Percentiles rank a stretch among this genome's conserved stretches.
phyloP scores from a whole-genome alignment of 2,113 vertebrate species.

The Acanthisitta chloris region DNA sequence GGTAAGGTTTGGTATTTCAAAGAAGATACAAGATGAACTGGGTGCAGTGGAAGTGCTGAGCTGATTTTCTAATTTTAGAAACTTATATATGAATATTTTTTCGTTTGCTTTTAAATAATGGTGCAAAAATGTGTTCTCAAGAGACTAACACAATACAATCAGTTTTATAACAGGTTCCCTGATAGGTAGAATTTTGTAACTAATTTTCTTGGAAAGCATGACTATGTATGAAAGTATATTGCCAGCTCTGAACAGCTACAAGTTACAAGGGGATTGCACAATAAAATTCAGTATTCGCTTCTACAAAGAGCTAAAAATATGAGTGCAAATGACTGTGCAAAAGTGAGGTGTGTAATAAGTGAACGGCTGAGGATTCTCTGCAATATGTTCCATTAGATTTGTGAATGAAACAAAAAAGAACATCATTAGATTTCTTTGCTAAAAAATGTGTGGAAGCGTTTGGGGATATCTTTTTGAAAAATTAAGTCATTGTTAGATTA shows the following conservation, averaged over 20 bases:
- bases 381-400: background rate
- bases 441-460: background rate
- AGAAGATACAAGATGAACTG: background rate
- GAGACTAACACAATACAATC: background rate
- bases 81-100: background rate
- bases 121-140: background rate
- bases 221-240: background rate
- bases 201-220: background rate
- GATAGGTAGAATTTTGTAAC: background rate
- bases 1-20: background rate
- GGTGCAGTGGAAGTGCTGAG: background rate
- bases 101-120: background rate
- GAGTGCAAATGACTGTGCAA: background rate
- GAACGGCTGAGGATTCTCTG: background rate
- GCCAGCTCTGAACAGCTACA: background rate
- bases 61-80: slow-evolving; percentile 16
- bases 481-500: slow-evolving; percentile 5
- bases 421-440: background rate
- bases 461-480: background rate
- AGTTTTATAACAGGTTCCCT: background rate
- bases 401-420: background rate
- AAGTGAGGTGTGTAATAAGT: background rate
- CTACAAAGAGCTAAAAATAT: background rate
- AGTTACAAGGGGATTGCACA: background rate
- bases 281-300: background rate